Evolutionary conservation across 2,888 invertebrate genomes (phyloP).

Genomic region (Pyrocoelia pectoralis): DNA sequence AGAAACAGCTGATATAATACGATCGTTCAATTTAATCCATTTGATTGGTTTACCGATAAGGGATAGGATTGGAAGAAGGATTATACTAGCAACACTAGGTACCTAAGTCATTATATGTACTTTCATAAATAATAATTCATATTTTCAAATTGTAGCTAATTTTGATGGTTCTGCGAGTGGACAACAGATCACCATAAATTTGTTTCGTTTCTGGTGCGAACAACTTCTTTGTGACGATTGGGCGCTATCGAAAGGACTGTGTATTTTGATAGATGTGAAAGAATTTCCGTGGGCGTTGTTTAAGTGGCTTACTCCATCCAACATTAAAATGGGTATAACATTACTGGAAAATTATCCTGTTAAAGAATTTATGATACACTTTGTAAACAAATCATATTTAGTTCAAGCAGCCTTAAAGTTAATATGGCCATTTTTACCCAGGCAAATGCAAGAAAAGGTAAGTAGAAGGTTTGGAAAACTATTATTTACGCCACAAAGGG

Average conservation of each 20-base stretch:
- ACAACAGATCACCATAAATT: not conserved
- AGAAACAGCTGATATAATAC: too few species aligned
- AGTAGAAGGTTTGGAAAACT: too few species aligned
- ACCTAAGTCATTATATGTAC: too few species aligned
- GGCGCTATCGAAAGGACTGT: constrained; percentile 52
- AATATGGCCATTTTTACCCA: constrained; percentile 52
- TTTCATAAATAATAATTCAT: too few species aligned
- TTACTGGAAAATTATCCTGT: constrained; percentile 48
- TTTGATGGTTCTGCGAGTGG: too few species aligned
- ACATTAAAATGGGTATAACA: constrained; percentile 45
- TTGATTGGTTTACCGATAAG: too few species aligned
- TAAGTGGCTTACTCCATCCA: constrained; percentile 53
- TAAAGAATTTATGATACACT: constrained; percentile 51
- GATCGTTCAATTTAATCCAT: too few species aligned
- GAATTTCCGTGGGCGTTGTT: constrained; percentile 49
- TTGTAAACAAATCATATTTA: constrained; percentile 52
- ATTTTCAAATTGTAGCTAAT: too few species aligned
- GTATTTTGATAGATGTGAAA: constrained; percentile 54
- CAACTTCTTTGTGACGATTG: constrained; percentile 50
- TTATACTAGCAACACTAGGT: too few species aligned
- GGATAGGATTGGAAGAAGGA: too few species aligned
- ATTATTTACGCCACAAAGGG: too few species aligned
- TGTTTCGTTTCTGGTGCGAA: constrained; percentile 52
- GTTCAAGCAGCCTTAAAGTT: constrained; percentile 49
- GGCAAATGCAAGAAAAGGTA: too few species aligned